Evolutionary conservation across 2,888 invertebrate genomes (phyloP), one percentile per base, ranked within the genome.

Genomic region (Perdita meconis): DNA sequence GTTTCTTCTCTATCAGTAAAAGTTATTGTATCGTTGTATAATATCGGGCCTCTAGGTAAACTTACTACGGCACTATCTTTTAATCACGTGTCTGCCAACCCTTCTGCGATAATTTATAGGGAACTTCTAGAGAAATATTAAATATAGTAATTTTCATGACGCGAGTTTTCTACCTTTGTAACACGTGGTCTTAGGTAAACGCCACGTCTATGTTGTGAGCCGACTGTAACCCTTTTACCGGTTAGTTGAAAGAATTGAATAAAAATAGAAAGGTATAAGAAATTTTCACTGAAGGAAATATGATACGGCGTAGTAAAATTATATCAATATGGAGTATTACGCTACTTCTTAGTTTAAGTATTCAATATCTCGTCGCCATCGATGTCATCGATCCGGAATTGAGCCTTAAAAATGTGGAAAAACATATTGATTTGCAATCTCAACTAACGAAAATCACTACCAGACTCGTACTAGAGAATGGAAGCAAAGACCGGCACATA

Each of bases 401-500:
- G 79, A 93, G 94, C 76, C 94, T 96, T 78, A 96, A 95, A 92
- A 97, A 97, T 94, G 96, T 97, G 22, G 98, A 98, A 80, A 94
- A 98, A 90, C 95, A 95, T 60, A 95, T 99, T 85, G 98, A 99
- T 93, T 93, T 98, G 81, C 95, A 97, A 5, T 96, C 97, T 6
- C 98, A 98, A 93, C 94, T 99, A 73, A 97, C 97, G 1, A 98
- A 97, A 93, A 95, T 97, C 65, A 94, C 95, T 13, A 94, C 95
- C 38, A 96, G 96, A 93, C 94, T 98, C 88, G 96, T 96, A 83
- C 91, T 98, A 85, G 97, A 98, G 93, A 98, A 98, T 91, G 94
- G 94, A 85, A 96, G 97, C 65, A 96, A 96, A 90, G 94, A 95
- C 80, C 71, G 75, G 3, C 93, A 96, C 78, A 95, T 96, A 40